Evolutionary conservation across 92 coral and sea anemone species (phyloP), one percentile per base, ranked within the genome.

Genomic region (Parazoanthus atlanticus): DNA sequence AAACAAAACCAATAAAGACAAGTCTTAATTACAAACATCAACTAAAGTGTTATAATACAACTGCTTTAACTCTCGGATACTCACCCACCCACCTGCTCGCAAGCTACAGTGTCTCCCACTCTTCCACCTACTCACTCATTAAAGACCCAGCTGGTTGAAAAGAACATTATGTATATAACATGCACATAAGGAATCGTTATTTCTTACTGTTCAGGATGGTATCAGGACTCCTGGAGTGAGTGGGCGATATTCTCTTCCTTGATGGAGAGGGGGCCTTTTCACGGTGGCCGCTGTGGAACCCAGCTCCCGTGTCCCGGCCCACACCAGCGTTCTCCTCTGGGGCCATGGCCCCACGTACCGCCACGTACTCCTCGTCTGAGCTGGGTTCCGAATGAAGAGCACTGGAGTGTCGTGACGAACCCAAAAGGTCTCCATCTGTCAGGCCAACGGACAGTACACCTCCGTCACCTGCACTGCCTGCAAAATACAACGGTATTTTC

Each of bases 281-380:
- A 41, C 46, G 87, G 56, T 70, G 87, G 23, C 87, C 34, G 31
- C 78, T 41, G 26, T 25, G 86, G 77, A 83, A 15, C 21, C 76
- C 40, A 19, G 67, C 87, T 84, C 87, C 87, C 2, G 87, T 84
- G 78, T 84, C 87, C 79, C 87, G 87, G 29, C 87, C 87, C 40
- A 84, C 87, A 30, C 87, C 87, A 84, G 78, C 87, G 41, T 72
- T 84, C 65, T 84, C 79, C 79, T 84, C 87, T 15, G 87, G 79
- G 79, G 87, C 87, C 87, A 84, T 30, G 67, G 78, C 87, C 17
- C 87, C 87, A 41, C 87, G 87, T 17, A 84, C 87, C 0, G 87
- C 87, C 58, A 84, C 77, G 17, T 70, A 84, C 67, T 84, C 87
- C 12, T 84, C 87, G 2, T 84, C 87, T 43, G 87, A 84, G 87